Conservation (phyloP, 2,113 vertebrate genomes). For the Pimephales promelas region DNA sequence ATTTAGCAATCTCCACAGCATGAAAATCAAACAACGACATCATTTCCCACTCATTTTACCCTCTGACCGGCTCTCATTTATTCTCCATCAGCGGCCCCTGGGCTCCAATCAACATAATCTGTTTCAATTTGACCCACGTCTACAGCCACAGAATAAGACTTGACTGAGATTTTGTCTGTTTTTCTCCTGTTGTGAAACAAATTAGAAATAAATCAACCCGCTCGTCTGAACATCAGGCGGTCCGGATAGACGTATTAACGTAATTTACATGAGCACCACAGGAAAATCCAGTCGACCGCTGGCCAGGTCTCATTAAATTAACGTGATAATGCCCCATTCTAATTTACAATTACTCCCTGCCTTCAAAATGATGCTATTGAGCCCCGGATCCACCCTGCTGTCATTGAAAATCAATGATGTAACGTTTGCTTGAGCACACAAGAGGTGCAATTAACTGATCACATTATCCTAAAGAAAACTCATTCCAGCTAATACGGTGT, state of each 20-base stretch:
- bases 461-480: conserved; percentile 21
- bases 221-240: conserved; percentile 49
- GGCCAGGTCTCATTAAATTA: conserved; percentile 63
- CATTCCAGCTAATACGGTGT: conserved; percentile 19
- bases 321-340: conserved; percentile 56
- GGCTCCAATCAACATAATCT: conserved; percentile 61
- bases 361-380: conserved; percentile 59
- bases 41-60: conserved; percentile 6
- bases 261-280: conserved; percentile 39
- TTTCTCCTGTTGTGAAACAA: conserved; percentile 60
- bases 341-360: conserved; percentile 56
- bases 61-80: conserved; percentile 59
- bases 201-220: conserved; percentile 67
- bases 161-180: conserved; percentile 44
- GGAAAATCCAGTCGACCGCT: conserved; percentile 54
- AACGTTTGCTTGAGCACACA: conserved; percentile 46
- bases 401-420: conserved; percentile 49
- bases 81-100: conserved; percentile 63
- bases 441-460: conserved; percentile 14
- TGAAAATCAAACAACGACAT: not conserved
- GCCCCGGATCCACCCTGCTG: conserved; percentile 34
- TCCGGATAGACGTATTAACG: conserved; percentile 54
- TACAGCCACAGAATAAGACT: conserved; percentile 42
- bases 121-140: conserved; percentile 53
- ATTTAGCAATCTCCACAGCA: not conserved